A percentile compares a stretch with the other conserved stretches of the same genome.
phyloP scores from a whole-genome alignment of 2,113 vertebrate species.

The Bubo bubo region DNA sequence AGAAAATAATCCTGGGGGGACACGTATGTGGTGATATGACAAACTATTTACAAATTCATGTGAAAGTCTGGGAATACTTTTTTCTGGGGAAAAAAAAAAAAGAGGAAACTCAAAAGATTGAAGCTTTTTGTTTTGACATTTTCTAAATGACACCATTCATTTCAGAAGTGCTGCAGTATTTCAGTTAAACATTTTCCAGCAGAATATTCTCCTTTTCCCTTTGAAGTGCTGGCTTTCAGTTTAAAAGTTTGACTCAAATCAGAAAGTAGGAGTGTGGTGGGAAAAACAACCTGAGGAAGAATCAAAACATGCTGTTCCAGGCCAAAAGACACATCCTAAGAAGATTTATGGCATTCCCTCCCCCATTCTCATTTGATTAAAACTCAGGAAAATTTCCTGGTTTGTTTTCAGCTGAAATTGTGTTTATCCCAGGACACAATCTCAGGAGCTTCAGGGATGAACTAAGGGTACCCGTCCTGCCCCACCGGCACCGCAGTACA shows the following conservation, averaged over 20 bases:
- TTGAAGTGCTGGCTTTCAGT: not conserved
- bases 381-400: not conserved
- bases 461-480: not conserved
- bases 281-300: not conserved
- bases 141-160: not conserved
- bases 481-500: accelerated
- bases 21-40: not conserved
- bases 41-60: not conserved
- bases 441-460: not conserved
- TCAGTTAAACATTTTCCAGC: not conserved
- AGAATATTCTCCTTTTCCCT: not conserved
- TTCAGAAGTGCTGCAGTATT: not conserved
- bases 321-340: not conserved
- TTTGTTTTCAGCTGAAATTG: not conserved
- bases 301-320: not conserved
- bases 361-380: not conserved
- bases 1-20: not conserved
- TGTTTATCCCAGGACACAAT: not conserved
- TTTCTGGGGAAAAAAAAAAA: accelerated
- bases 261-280: not conserved
- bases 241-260: not conserved
- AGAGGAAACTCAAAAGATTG: not conserved
- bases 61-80: not conserved
- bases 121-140: constrained; percentile 14
- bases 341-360: not conserved